Evolutionary conservation across 2,113 vertebrate genomes (phyloP), one percentile per base, ranked within the genome.

Genomic region (Vulpes vulpes): DNA sequence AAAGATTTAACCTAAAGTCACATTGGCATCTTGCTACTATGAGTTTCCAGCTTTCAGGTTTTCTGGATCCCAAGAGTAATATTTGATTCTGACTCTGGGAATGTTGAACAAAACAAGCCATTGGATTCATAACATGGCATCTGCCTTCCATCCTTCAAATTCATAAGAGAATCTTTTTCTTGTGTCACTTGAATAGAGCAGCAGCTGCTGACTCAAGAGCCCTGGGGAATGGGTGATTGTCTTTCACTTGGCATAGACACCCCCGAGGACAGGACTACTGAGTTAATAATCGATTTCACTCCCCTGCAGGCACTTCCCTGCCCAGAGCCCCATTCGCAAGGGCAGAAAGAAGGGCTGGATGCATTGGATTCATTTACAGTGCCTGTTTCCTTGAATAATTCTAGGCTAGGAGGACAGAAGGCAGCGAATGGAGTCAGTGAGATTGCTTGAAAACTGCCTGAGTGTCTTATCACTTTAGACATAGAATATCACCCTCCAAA

Each of bases 61-160:
- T 93, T 96, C 78, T 94, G 87, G 27, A 73, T 95, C 76, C 51
- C 88, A 43, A 38, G 92, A 82, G 71, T 91, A 88, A 87, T 92
- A 84, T 91, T 96, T 89, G 85, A 92, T 95, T 96, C 74, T 59
- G 88, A 89, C 95, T 96, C 93, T 51, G 64, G 92, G 96, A 96
- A 97, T 98, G 97, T 71, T 94, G 84, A 93, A 96, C 78, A 88
- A 89, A 97, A 88, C 80, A 81, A 96, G 76, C 57, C 49, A 38
- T 91, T 64, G 69, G 74, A 93, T 97, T 94, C 89, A 35, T 82
- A 85, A 89, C 1, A 49, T 27, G 76, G 65, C 94, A 96, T 95
- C 96, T 98, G 97, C 96, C 94, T 83, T 89, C 92, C 43, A 78
- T 91, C 80, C 71, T 97, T 89, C 79, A 80, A 69, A 95, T 98